Conservation (phyloP, 2,797 vertebrate species). For the Acipenser ruthenus region DNA sequence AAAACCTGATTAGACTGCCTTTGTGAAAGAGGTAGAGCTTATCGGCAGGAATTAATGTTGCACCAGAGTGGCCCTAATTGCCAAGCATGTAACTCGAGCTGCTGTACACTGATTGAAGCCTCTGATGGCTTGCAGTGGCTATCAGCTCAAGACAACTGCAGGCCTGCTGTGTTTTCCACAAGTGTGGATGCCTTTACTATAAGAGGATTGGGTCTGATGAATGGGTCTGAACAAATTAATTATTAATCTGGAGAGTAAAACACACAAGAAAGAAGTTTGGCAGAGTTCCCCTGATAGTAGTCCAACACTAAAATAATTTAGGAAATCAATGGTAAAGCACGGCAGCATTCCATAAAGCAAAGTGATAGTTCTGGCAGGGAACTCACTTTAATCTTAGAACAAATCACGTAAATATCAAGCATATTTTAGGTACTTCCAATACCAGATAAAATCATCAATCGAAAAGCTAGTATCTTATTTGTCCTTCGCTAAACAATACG, state of each 20-base stretch:
- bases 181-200: conserved; percentile 15
- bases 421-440: too few species aligned
- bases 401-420: too few species aligned
- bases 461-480: too few species aligned
- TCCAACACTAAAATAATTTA: conserved; percentile 35
- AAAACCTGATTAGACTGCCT: conserved; percentile 20
- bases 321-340: conserved; percentile 16
- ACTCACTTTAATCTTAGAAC: too few species aligned
- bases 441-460: too few species aligned
- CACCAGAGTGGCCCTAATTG: conserved; percentile 44
- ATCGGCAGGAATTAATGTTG: conserved; percentile 29
- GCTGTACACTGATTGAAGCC: conserved; percentile 51
- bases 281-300: conserved; percentile 36
- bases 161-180: conserved; percentile 7
- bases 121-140: conserved; percentile 35
- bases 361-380: neutral
- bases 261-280: conserved; percentile 27
- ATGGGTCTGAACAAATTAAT: conserved; percentile 52
- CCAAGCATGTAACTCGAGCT: conserved; percentile 39
- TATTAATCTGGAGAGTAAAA: conserved; percentile 34
- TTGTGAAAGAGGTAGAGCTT: conserved; percentile 20
- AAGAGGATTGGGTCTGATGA: conserved; percentile 26
- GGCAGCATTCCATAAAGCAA: conserved; percentile 21
- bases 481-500: too few species aligned
- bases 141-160: conserved; percentile 23